Base-by-base conservation (phyloP, 2,797 vertebrate genomes). In the Anabacerthia variegaticeps region DNA sequence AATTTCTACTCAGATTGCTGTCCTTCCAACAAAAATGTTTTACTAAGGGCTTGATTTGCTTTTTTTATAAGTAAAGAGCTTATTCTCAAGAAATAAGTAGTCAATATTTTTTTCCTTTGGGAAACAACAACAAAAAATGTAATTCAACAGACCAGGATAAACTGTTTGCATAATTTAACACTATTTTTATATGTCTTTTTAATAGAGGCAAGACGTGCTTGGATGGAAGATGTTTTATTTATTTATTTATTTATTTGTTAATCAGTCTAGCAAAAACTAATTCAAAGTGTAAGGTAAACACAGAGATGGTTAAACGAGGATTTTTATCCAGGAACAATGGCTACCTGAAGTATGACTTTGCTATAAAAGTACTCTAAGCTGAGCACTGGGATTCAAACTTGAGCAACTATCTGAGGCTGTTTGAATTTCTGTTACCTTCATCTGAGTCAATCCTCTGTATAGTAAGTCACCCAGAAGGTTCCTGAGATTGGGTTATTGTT, bases 1-100 rank as follows among this genome's bases (percentile, higher is more conserved):
- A 62, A 65, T 76, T 91, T 82, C 56, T 68, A 14, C 77, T 66
- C 30, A 86, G 72, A 86, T 95, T 89, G 81, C 93, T 93, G 74
- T 81, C 59, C 63, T 95, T 97, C 76, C 21, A 97, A 92, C 63
- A 65, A 96, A 97, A 97, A 95, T 93, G 85, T 83, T 93, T 97
- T 83, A 94, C 84, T 92, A 89, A 80, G 54, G 41, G 20, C 28
- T 56, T 90, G 52, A 22, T 68, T 83, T 85, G 27, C 3, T 69
- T 83, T 89, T 75, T 83, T 84, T 65, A 14, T 44, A 55, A 86
- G 32, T 54, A 49, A 84, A 86, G 20, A 62, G 10, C 28, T 55
- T 82, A 43, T 93, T 91, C 55, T 85, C 67, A 92, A 92, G 67
- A 76, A 94, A 78, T 54, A 88, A 78, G 36, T 44, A 24, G 10